phyloP scores from a whole-genome alignment of 1,140 invertebrate genomes.

The Yoshiicerus persimilis region DNA sequence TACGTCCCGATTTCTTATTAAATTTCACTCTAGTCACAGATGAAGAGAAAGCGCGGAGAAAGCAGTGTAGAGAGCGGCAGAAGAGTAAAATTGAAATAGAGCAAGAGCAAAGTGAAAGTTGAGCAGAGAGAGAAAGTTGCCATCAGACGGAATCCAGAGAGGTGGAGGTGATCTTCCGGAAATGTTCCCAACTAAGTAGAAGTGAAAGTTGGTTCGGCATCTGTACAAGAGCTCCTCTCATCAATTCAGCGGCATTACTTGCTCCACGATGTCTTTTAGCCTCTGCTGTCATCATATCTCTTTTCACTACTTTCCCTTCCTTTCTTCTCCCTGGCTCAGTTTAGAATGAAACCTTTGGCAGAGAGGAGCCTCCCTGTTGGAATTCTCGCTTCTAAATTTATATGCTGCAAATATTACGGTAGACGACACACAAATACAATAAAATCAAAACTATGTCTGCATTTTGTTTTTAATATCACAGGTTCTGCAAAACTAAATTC shows the following conservation, averaged over 20 bases:
- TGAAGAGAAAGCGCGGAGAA: background rate
- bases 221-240: constrained; percentile 2
- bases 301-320: background rate
- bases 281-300: background rate
- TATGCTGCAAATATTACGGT: too few relatives aligned
- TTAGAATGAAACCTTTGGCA: background rate
- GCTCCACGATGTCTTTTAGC: background rate
- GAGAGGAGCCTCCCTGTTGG: background rate
- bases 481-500: too few relatives aligned
- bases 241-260: background rate
- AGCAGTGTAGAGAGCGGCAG: background rate
- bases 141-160: background rate
- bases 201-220: background rate
- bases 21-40: background rate
- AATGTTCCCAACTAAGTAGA: constrained; percentile 25
- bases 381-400: background rate
- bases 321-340: background rate
- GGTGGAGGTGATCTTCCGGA: constrained; percentile 36
- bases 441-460: too few relatives aligned
- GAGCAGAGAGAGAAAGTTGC: background rate
- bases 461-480: too few relatives aligned
- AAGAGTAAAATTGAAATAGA: background rate
- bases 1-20: background rate
- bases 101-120: background rate
- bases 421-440: too few relatives aligned